These are phyloP conservation scores for Macaria notata DNA, from an alignment of 2,888 invertebrate species.

Conservation along the genomic window DNA sequence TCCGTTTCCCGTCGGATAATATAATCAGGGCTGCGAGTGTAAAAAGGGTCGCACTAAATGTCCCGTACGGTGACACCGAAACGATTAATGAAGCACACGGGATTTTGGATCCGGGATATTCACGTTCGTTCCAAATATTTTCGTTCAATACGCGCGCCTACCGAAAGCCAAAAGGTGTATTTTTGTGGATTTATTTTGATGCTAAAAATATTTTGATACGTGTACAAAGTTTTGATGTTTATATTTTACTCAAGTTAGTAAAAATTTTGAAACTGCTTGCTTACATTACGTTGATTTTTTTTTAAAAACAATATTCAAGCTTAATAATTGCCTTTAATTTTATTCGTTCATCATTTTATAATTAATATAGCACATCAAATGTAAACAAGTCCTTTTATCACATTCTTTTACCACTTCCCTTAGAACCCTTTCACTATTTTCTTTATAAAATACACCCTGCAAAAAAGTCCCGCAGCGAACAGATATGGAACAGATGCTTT, in stretches of 20 bases:
- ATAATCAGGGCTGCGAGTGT: slow-evolving; percentile 63
- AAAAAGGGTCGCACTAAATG: slow-evolving; percentile 81
- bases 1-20: slow-evolving; percentile 67
- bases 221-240: too few relatives aligned
- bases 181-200: not conserved
- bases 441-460: not conserved
- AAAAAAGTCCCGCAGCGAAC: slow-evolving; percentile 2
- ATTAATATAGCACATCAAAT: too few relatives aligned
- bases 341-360: too few relatives aligned
- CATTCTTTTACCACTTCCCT: too few relatives aligned
- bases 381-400: too few relatives aligned
- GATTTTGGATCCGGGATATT: slow-evolving; percentile 47
- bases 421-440: too few relatives aligned
- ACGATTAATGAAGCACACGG: slow-evolving; percentile 75
- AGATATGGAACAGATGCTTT: slow-evolving; percentile 12
- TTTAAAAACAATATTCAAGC: too few relatives aligned
- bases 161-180: not conserved
- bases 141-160: slow-evolving; percentile 55
- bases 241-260: too few relatives aligned
- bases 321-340: too few relatives aligned
- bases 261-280: too few relatives aligned
- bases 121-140: slow-evolving; percentile 58
- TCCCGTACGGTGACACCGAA: slow-evolving; percentile 79
- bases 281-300: too few relatives aligned
- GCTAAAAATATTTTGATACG: too few relatives aligned